A percentile compares a stretch with the other conserved stretches of the same genome.
Evolutionary conservation across 1,140 invertebrate species (phyloP).

Genomic region (Coelopa frigida): DNA sequence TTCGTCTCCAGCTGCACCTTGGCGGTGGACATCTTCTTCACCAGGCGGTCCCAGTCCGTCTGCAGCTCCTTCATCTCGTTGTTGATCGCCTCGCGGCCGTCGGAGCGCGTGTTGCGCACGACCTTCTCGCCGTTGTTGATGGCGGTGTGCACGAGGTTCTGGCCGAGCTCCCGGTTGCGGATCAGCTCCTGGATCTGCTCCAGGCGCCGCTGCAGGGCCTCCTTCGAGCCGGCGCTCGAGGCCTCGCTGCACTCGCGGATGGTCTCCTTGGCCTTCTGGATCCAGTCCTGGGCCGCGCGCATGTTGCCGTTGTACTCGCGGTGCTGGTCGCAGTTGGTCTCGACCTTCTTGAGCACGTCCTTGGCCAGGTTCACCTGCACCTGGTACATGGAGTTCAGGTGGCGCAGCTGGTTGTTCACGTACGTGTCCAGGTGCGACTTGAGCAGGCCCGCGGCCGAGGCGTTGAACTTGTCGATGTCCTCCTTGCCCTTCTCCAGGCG

Average conservation of each 20-base stretch:
- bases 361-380: conserved; percentile 84
- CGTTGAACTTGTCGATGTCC: conserved; percentile 78
- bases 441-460: conserved; percentile 64
- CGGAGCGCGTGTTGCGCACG: conserved; percentile 75
- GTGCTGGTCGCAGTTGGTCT: conserved; percentile 84
- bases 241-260: conserved; percentile 73
- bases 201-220: conserved; percentile 73
- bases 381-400: conserved; percentile 86
- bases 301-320: conserved; percentile 74
- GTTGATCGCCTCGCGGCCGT: conserved; percentile 82
- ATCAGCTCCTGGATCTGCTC: conserved; percentile 76
- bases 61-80: conserved; percentile 84
- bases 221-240: conserved; percentile 70
- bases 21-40: conserved; percentile 85
- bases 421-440: conserved; percentile 83
- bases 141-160: conserved; percentile 80
- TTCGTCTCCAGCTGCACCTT: conserved; percentile 89
- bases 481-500: conserved; percentile 71
- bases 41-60: conserved; percentile 84
- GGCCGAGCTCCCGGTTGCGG: conserved; percentile 80
- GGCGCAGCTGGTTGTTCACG: conserved; percentile 82
- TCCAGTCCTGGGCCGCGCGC: conserved; percentile 77
- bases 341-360: conserved; percentile 87
- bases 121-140: conserved; percentile 92
- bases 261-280: conserved; percentile 76